phyloP scores from a whole-genome alignment of 2,113 vertebrate genomes.

The Lagenorhynchus albirostris region DNA sequence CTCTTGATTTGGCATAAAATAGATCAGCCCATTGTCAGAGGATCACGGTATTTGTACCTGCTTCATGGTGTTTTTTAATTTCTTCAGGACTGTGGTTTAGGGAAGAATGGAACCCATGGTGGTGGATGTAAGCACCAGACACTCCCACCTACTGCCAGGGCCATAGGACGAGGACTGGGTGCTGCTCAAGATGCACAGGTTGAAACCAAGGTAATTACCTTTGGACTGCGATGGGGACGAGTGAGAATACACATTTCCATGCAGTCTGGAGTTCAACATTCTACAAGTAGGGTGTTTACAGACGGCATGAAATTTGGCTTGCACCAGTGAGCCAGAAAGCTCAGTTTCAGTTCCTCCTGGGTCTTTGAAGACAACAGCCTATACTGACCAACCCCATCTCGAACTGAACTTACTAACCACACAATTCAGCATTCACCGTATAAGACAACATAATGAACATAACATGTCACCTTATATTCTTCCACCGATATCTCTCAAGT shows the following conservation, averaged over 20 bases:
- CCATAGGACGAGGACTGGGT: neutral
- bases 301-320: neutral
- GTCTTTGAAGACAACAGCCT: neutral
- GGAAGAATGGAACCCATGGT: neutral
- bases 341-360: slow-evolving; percentile 1
- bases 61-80: neutral
- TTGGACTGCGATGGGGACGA: neutral
- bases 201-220: neutral
- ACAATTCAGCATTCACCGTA: neutral
- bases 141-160: neutral
- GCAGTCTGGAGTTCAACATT: neutral
- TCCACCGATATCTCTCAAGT: neutral
- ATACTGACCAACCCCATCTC: neutral
- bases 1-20: neutral
- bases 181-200: neutral
- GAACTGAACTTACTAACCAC: neutral
- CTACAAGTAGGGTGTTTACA: neutral
- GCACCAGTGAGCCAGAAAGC: neutral
- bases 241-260: neutral
- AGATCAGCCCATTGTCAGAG: neutral
- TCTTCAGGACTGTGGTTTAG: neutral
- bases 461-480: neutral
- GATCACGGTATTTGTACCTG: neutral
- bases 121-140: neutral
- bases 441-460: neutral